Evolutionary conservation across 2,113 vertebrate species (phyloP), one percentile per base, ranked within the genome.

Genomic region (Anhinga rufa): DNA sequence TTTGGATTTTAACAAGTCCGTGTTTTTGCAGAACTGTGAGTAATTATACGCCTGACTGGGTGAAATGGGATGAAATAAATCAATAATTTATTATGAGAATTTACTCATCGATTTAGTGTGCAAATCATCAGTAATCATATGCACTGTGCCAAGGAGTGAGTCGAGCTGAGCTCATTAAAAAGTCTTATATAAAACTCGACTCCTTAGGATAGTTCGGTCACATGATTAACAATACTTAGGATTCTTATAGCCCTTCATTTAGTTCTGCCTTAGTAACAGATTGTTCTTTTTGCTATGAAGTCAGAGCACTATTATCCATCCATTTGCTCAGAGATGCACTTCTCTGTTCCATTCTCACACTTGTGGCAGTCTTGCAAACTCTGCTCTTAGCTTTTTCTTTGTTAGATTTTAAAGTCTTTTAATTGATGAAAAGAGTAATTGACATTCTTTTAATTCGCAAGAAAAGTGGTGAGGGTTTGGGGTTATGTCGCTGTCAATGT

Each of bases 1-100:
- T 84, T 46, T 80, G 25, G 69, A 89, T 82, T 95, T 93, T 95
- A 92, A 90, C 62, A 95, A 57, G 82, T 76, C 49, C 26, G 0
- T 86, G 86, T 42, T 95, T 97, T 86, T 92, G 61, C 86, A 91
- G 85, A 95, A 92, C 74, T 89, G 65, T 88, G 82, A 85, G 62
- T 76, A 94, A 93, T 92, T 94, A 92, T 66, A 83, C 86, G 92
- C 76, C 68, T 92, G 95, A 60, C 77, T 94, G 51, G 55, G 48
- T 92, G 84, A 95, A 96, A 96, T 66, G n/a, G 79, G 58, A 90
- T 64, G 52, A 81, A 88, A 92, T 83, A 89, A 93, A 77, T 94
- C 92, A 89, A 87, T 96, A 94, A 85, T 92, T 96, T 96, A 90
- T 96, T 90, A 85, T 78, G 69, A 93, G 82, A 96, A 94, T 93